A percentile compares a stretch with the other conserved stretches of the same genome.
Evolutionary conservation across 2,797 vertebrate genomes (phyloP).

Genomic region (Pteropus rufus): DNA sequence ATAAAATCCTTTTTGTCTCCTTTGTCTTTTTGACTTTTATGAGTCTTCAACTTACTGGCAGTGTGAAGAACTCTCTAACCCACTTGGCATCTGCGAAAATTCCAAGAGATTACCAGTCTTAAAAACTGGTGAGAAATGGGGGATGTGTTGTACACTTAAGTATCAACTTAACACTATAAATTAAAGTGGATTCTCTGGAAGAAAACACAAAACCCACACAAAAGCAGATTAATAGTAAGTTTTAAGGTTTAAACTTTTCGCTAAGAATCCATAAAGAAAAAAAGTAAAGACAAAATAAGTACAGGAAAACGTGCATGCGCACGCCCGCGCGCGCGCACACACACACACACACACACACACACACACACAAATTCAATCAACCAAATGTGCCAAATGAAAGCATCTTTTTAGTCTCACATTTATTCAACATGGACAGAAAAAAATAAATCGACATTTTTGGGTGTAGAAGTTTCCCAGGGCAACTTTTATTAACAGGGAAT

Average conservation of each 20-base stretch:
- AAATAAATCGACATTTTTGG: not conserved
- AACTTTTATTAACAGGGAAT: slow-evolving; percentile 46
- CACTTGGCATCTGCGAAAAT: not conserved
- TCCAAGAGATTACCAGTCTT: not conserved
- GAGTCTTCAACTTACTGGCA: not conserved
- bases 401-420: slow-evolving; percentile 21
- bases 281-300: not conserved
- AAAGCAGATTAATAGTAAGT: not conserved
- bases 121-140: not conserved
- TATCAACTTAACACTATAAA: not conserved
- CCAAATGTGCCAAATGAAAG: not conserved
- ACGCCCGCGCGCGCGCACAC: no score
- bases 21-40: not conserved
- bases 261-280: not conserved
- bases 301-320: not conserved
- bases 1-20: not conserved
- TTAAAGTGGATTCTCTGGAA: not conserved
- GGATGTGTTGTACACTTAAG: not conserved
- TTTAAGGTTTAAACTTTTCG: not conserved
- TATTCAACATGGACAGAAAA: slow-evolving; percentile 49
- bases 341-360: not conserved
- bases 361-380: not conserved
- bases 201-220: slow-evolving; percentile 17
- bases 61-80: not conserved
- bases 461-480: not conserved